Base-by-base conservation (phyloP, 1,140 invertebrate species). In the Apis florea region DNA sequence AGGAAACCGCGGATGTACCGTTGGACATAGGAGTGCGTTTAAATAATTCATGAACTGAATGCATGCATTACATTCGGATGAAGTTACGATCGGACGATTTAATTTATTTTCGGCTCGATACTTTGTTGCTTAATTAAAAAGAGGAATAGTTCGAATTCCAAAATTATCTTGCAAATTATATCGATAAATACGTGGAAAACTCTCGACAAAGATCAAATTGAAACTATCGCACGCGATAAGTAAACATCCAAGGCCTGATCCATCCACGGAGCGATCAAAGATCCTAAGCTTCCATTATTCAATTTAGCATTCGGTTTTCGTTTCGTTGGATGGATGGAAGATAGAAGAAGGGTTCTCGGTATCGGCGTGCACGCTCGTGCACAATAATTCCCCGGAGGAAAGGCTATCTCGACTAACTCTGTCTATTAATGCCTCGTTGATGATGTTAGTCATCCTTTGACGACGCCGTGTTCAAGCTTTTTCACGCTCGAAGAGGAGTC, bases 381-480 rank as follows among this genome's bases (percentile, higher is more conserved):
- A 47, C 69, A 47, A 56, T 63, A 54, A 53, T 63, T 47, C 56
- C 77, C 26, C 15, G 58, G 31, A 26, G 56, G 53, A 64, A 56
- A 53, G 31, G 19, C 58, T 19, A 68, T 71, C 49, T 17, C 24
- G 58, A n/a, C 31, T 56, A 54, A 53, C 31, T 75, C 71, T 3
- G 53, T 75, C 79, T 67, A 68, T 74, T 80, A 75, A 58, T 53
- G 79, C 53, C 11, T 49, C 61, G 63, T 51, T 66, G 69, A 78
- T 49, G 58, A 78, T 67, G 79, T 86, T 75, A 79, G 74, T 86
- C 79, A 85, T 84, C 79, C 31, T 47, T 26, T 58, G 47, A 54
- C 53, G 24, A 47, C 54, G 61, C 58, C 56, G 31, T n/a, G 75
- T 79, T 69, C 40, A 31, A 47, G 49, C 59, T 78, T 82, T 84